Evolutionary conservation across 2,113 vertebrate species (phyloP), one percentile per base, ranked within the genome.

Genomic region (Lanius ludovicianus): DNA sequence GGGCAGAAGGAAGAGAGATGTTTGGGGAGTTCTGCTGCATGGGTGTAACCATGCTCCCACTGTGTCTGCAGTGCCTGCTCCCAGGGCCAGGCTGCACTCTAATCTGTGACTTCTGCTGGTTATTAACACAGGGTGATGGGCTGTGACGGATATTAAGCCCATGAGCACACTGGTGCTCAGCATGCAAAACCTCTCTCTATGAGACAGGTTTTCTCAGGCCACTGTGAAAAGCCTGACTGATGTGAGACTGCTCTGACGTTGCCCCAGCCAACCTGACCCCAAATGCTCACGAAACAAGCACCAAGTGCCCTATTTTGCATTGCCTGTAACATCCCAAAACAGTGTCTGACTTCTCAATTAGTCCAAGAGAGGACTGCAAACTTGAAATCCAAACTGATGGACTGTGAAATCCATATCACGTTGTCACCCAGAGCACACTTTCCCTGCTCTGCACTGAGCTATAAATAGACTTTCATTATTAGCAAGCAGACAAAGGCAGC

Each of bases 381-480:
- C 90, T 94, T 85, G 74, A 90, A 95, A 94, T 96, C 77, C 81
- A 85, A 96, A 95, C 90, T 79, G 93, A 97, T 93, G 92, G 92
- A 84, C 89, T 95, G 96, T 95, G 78, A 97, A 97, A 97, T 95
- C 95, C 83, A 31, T 84, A 96, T 97, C 93, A 87, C 67, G 31
- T 90, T 91, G 86, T 94, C 95, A 96, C 96, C 89, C 89, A 92
- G 81, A 95, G 95, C 95, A 96, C 95, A 94, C 74, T 95, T 84
- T 80, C 70, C 53, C 93, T 73, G 93, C 88, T 94, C 91, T 79
- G 84, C 83, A 56, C 91, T 41, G 81, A 82, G 95, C 95, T 96
- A 96, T 92, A 97, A 97, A 97, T 97, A 97, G 94, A 88, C 3
- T 91, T 96, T 87, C 81, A 91, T 97, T 97, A 95, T 95, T 97